These are phyloP conservation scores for Poecilia picta DNA, from an alignment of 2,797 vertebrate genomes.

Conservation along the genomic window DNA sequence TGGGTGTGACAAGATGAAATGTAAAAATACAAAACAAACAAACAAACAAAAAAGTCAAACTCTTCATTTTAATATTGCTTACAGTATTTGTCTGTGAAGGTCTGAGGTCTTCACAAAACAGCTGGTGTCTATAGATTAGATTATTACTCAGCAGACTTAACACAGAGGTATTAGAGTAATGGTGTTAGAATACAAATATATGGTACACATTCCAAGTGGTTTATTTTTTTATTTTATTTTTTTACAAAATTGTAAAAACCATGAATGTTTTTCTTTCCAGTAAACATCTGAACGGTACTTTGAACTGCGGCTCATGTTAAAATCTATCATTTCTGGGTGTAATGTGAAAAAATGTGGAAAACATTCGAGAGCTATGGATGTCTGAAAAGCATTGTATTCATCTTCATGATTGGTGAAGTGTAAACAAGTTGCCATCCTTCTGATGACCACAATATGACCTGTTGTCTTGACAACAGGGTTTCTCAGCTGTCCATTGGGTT, in stretches of 20 bases:
- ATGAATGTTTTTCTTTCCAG: background rate
- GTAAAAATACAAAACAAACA: background rate
- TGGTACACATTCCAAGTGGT: background rate
- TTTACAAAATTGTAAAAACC: background rate
- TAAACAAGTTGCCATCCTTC: constrained; percentile 38
- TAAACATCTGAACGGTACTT: background rate
- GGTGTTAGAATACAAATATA: background rate
- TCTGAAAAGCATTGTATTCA: background rate
- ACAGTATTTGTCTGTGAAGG: background rate
- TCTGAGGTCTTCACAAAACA: background rate
- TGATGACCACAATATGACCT: constrained; percentile 62
- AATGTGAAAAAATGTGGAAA: background rate
- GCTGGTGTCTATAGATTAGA: background rate
- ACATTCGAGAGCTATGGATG: background rate
- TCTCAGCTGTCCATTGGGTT: constrained; percentile 56
- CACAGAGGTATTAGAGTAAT: background rate
- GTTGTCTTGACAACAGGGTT: constrained; percentile 43
- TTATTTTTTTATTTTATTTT: too few species aligned
- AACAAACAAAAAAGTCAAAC: background rate
- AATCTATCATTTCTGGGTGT: background rate
- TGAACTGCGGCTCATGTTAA: background rate
- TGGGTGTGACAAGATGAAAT: background rate
- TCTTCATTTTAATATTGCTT: background rate
- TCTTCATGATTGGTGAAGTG: constrained; percentile 3
- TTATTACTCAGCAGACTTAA: background rate